Evolutionary conservation across 2,888 invertebrate species (phyloP).

Genomic region (Arge pagana): DNA sequence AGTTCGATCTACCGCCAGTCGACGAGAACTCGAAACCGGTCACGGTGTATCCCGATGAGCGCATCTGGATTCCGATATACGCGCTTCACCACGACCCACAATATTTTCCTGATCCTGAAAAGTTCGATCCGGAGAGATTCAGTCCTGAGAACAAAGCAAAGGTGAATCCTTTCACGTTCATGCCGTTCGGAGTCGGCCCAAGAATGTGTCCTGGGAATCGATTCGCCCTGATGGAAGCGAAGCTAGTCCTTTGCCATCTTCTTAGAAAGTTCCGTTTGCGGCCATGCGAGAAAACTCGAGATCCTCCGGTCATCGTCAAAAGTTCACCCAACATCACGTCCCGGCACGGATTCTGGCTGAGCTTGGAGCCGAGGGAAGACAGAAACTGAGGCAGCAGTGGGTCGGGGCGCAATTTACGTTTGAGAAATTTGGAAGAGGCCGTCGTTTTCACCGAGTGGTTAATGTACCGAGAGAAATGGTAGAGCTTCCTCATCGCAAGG

Average conservation of each 20-base stretch:
- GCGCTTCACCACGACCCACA: slow-evolving; percentile 39
- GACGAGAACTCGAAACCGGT: not conserved
- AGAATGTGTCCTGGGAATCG: slow-evolving; percentile 45
- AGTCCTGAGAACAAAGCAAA: slow-evolving; percentile 52
- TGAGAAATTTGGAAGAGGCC: too few relatives aligned
- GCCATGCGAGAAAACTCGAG: slow-evolving; percentile 1
- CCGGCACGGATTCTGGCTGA: slow-evolving; percentile 36
- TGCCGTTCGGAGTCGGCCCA: slow-evolving; percentile 43
- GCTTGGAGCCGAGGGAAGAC: slow-evolving; percentile 25
- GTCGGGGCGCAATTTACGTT: too few relatives aligned
- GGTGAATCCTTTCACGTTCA: slow-evolving; percentile 35
- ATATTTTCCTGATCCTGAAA: slow-evolving; percentile 42
- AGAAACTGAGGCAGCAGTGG: too few relatives aligned
- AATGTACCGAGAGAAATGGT: too few relatives aligned
- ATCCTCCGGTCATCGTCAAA: slow-evolving; percentile 1
- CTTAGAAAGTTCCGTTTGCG: slow-evolving; percentile 33
- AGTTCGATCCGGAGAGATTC: slow-evolving; percentile 60
- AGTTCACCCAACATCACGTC: slow-evolving; percentile 26
- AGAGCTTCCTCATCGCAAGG: not conserved
- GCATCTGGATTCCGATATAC: slow-evolving; percentile 35
- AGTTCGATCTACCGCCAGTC: not conserved
- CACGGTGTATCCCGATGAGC: too few relatives aligned
- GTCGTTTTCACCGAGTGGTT: too few relatives aligned
- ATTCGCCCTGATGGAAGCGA: slow-evolving; percentile 45
- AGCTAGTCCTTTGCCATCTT: slow-evolving; percentile 34